Evolutionary conservation across 2,113 vertebrate genomes (phyloP).

Genomic region (Antechinus stuartii): DNA sequence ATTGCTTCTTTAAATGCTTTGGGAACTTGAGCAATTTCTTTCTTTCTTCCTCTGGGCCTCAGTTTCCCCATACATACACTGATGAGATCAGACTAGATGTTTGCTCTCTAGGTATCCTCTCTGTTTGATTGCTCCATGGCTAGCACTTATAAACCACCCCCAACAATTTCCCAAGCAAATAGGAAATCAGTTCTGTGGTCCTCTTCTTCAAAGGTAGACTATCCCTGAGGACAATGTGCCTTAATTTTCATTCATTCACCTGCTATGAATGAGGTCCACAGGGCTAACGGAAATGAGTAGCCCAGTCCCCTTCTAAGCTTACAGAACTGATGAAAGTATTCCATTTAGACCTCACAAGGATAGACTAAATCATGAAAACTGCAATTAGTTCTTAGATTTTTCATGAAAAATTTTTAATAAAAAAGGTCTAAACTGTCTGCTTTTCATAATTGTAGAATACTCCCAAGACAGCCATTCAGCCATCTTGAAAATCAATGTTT

Average conservation of each 20-base stretch:
- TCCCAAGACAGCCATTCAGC: slow-evolving; percentile 85
- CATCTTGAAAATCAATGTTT: slow-evolving; percentile 91
- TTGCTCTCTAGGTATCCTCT: neutral
- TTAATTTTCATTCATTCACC: neutral
- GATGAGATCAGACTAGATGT: too few species aligned
- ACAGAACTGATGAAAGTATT: neutral
- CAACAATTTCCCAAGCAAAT: neutral
- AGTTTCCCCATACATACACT: neutral
- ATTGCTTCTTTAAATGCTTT: neutral
- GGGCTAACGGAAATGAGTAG: accelerated
- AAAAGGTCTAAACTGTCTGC: slow-evolving; percentile 81
- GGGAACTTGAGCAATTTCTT: neutral
- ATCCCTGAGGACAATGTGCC: neutral
- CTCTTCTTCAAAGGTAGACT: neutral
- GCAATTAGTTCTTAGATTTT: slow-evolving; percentile 77
- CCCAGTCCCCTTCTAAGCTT: neutral
- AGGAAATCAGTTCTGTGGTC: neutral
- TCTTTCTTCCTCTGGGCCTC: neutral
- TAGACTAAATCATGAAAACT: slow-evolving; percentile 14
- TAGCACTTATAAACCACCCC: neutral
- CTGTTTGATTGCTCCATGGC: neutral
- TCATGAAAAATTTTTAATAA: slow-evolving; percentile 72
- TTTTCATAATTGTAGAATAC: slow-evolving; percentile 83
- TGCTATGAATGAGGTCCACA: accelerated
- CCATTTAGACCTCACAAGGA: neutral